Evolutionary conservation across 1,140 invertebrate species (phyloP).

Genomic region (Scaptomyza graminum): DNA sequence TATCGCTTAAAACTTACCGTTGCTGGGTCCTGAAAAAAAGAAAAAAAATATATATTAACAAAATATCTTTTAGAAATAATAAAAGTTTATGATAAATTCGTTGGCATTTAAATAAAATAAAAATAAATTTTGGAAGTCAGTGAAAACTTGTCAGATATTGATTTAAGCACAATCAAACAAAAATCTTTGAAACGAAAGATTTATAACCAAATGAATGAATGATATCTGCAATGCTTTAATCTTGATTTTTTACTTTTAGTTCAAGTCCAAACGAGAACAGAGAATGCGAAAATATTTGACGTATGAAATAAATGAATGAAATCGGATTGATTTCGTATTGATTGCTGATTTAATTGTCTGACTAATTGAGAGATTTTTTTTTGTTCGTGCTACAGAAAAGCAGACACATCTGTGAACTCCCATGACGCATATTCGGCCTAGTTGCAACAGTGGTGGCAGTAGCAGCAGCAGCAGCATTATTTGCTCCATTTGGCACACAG

Average conservation of each 20-base stretch:
- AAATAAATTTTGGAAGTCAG: too few species aligned
- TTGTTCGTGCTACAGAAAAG: slow-evolving; percentile 17
- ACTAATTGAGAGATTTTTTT: slow-evolving; percentile 84
- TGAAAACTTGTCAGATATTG: too few species aligned
- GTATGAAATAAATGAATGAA: slow-evolving; percentile 50
- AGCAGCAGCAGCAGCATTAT: slow-evolving; percentile 42
- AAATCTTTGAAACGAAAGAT: too few species aligned
- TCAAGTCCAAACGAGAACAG: not conserved
- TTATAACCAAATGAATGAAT: too few species aligned
- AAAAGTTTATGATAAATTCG: too few species aligned
- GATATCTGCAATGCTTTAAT: not conserved
- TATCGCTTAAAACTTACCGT: slow-evolving; percentile 59
- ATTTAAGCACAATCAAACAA: too few species aligned
- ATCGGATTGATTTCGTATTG: slow-evolving; percentile 62
- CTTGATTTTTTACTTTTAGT: not conserved
- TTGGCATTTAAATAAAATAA: too few species aligned
- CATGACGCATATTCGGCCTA: slow-evolving; percentile 66
- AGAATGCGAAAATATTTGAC: slow-evolving; percentile 38
- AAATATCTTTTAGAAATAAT: not conserved
- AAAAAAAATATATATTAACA: slow-evolving; percentile 22
- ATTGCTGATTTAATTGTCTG: slow-evolving; percentile 83
- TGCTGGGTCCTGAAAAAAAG: slow-evolving; percentile 70
- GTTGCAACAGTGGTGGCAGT: slow-evolving; percentile 11
- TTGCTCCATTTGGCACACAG: slow-evolving; percentile 80
- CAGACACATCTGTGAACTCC: slow-evolving; percentile 57